Evolutionary conservation across 2,888 invertebrate genomes (phyloP).

Genomic region (Lasioglossum morio): DNA sequence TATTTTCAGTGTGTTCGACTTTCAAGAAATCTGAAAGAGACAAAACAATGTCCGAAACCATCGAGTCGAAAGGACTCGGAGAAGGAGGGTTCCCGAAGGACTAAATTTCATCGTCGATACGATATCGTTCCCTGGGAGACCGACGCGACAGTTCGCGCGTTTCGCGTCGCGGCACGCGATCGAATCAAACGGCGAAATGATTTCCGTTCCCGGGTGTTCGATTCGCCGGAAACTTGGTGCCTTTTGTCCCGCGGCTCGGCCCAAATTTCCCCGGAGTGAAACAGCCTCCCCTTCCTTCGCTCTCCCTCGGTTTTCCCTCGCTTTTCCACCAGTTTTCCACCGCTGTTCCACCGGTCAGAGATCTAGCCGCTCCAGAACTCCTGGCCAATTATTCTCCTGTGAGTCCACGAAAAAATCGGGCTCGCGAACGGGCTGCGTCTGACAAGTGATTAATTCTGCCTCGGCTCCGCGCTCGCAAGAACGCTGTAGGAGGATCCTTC

Average conservation of each 20-base stretch:
- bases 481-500: not conserved
- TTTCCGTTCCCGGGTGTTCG: slow-evolving; percentile 1
- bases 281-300: not conserved
- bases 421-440: not conserved
- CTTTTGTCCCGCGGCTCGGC: slow-evolving; percentile 4
- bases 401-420: slow-evolving; percentile 2
- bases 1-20: no score
- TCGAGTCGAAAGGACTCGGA: not conserved
- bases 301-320: not conserved
- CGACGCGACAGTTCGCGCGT: not conserved
- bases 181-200: slow-evolving; percentile 16
- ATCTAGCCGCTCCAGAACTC: not conserved
- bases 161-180: not conserved
- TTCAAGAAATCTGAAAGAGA: no score
- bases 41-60: not conserved
- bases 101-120: not conserved
- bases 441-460: slow-evolving; percentile 13
- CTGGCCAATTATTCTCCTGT: slow-evolving; percentile 49
- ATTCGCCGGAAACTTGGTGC: not conserved
- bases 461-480: not conserved
- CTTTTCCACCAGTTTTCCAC: not conserved
- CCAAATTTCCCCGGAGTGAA: not conserved
- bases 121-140: not conserved
- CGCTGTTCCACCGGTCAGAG: not conserved
- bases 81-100: not conserved